These are phyloP conservation scores for Bradypodion ventrale DNA, from an alignment of 2,797 vertebrate genomes.

Conservation along the genomic window DNA sequence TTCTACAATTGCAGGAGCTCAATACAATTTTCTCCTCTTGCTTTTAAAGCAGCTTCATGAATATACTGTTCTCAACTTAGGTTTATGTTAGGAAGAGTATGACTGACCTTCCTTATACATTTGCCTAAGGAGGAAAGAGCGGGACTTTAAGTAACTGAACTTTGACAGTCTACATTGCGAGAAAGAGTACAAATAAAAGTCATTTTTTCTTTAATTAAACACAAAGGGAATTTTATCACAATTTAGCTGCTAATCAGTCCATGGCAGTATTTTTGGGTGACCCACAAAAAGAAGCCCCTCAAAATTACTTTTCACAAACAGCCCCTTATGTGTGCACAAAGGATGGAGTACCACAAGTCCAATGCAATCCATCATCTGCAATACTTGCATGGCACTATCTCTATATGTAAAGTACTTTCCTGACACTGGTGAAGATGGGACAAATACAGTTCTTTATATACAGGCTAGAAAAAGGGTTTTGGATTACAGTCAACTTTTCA, in stretches of 20 bases:
- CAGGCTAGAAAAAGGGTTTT: neutral
- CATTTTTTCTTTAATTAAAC: neutral
- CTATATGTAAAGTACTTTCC: neutral
- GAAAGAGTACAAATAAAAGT: neutral
- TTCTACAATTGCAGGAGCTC: neutral
- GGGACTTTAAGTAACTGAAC: neutral
- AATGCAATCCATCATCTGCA: neutral
- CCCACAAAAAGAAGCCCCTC: neutral
- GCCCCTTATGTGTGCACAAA: neutral
- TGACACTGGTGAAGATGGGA: neutral
- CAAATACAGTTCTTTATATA: neutral
- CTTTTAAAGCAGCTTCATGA: constrained; percentile 24
- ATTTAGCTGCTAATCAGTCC: neutral
- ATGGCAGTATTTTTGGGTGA: neutral
- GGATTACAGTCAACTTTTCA: neutral
- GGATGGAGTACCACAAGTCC: neutral
- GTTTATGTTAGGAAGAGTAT: neutral
- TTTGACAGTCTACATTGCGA: neutral
- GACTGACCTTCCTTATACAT: neutral
- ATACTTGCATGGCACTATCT: neutral
- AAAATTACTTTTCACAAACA: neutral
- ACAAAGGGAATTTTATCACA: neutral
- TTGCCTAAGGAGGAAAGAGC: neutral
- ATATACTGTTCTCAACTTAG: neutral
- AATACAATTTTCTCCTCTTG: neutral